These are phyloP conservation scores for Pachycephus smyrnensis DNA, from an alignment of 2,888 invertebrate species.

Conservation along the genomic window DNA sequence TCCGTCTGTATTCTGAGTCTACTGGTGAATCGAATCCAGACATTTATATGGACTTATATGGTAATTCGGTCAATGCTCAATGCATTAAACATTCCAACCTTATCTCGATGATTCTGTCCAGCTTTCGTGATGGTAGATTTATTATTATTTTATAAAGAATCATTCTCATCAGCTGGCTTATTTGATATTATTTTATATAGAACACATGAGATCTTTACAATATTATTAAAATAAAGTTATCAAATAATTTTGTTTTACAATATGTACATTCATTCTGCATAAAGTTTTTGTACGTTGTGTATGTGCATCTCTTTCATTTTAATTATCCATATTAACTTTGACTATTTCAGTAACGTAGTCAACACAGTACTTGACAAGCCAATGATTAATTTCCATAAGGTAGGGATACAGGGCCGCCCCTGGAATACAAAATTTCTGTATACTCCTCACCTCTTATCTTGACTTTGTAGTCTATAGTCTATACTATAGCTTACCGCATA, in stretches of 20 bases:
- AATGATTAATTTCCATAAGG: constrained; percentile 48
- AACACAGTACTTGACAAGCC: constrained; percentile 45
- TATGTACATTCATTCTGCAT: background rate
- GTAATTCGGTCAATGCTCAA: constrained; percentile 34
- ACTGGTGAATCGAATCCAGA: constrained; percentile 10
- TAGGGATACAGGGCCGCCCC: constrained; percentile 41
- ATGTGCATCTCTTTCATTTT: background rate
- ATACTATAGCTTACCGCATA: constrained; percentile 54
- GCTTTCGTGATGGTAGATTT: background rate
- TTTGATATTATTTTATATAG: background rate
- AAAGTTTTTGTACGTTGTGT: background rate
- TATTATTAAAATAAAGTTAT: background rate
- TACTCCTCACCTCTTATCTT: background rate
- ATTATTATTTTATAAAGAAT: background rate
- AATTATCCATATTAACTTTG: background rate
- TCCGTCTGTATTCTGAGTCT: background rate
- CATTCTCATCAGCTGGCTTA: background rate
- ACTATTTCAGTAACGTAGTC: constrained; percentile 11
- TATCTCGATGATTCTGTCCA: background rate
- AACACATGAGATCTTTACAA: background rate
- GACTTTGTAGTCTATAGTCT: background rate
- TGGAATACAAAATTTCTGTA: constrained; percentile 38
- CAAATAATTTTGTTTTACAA: background rate
- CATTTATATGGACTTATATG: constrained; percentile 16
- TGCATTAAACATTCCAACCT: constrained; percentile 21